Percentiles rank a stretch among this genome's conserved stretches.
phyloP scores from a whole-genome alignment of 1,140 invertebrate genomes.

The Trichonephila clavata region DNA sequence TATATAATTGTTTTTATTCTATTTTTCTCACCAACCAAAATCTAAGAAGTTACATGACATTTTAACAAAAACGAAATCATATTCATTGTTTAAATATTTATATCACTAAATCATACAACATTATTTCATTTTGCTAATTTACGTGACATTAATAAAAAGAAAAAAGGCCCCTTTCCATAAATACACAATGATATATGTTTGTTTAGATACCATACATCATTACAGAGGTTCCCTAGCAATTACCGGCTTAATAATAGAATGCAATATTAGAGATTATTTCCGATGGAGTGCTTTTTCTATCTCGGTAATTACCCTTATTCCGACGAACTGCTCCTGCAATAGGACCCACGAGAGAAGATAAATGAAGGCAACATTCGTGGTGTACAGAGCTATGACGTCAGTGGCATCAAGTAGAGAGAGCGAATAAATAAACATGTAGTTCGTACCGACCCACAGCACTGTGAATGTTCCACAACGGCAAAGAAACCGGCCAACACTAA shows the following conservation, averaged over 20 bases:
- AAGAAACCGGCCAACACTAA: constrained; percentile 78
- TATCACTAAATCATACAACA: no score
- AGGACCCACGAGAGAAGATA: constrained; percentile 98
- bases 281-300: not conserved
- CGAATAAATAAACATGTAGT: constrained; percentile 94
- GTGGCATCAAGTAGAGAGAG: constrained; percentile 92
- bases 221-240: not conserved
- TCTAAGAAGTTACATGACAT: no score
- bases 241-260: not conserved
- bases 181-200: not conserved
- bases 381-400: constrained; percentile 94
- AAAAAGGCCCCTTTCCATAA: no score
- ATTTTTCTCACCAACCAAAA: no score
- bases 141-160: no score
- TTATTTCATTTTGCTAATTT: no score
- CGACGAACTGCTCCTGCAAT: constrained; percentile 97
- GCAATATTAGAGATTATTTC: constrained; percentile 79
- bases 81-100: no score
- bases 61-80: no score
- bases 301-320: constrained; percentile 88
- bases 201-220: not conserved
- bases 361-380: constrained; percentile 95
- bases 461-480: constrained; percentile 91
- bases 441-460: constrained; percentile 92
- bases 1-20: no score